Evolutionary conservation across 1,140 invertebrate genomes (phyloP).

Genomic region (Drosophila repletoides): DNA sequence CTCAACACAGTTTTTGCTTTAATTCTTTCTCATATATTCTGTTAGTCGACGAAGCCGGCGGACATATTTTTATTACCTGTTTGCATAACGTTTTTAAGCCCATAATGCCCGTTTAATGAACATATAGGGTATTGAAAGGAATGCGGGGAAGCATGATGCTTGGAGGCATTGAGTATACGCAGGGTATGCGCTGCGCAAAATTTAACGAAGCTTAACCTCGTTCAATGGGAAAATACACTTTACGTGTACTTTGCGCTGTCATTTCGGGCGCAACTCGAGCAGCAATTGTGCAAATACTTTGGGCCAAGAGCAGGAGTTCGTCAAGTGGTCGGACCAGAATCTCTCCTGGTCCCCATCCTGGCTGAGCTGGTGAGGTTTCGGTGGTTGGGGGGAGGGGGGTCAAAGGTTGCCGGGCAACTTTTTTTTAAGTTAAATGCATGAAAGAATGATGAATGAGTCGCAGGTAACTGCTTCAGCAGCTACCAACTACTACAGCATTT

Average conservation of each 20-base stretch:
- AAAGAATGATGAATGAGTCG: constrained; percentile 68
- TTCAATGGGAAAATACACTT: constrained; percentile 79
- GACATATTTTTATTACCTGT: no score
- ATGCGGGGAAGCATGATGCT: neutral
- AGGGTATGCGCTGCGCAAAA: constrained; percentile 62
- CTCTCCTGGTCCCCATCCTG: neutral
- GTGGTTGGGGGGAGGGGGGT: neutral
- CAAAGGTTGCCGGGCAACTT: constrained; percentile 42
- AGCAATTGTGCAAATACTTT: constrained; percentile 81
- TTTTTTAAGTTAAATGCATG: constrained; percentile 64
- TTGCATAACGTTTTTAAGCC: no score
- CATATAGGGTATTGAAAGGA: constrained; percentile 3
- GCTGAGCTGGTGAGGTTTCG: neutral
- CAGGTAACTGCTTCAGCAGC: constrained; percentile 8
- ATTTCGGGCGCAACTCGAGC: constrained; percentile 75
- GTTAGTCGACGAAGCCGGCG: no score
- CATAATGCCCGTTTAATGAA: no score
- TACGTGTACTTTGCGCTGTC: constrained; percentile 78
- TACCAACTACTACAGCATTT: neutral
- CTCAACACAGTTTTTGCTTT: no score
- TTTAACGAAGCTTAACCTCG: constrained; percentile 81
- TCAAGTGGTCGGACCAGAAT: constrained; percentile 15
- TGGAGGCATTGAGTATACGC: no score
- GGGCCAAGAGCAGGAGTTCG: constrained; percentile 25
- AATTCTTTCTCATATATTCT: no score